These are phyloP conservation scores for Eristalinus aeneus DNA, from an alignment of 2,888 invertebrate genomes.

Conservation along the genomic window DNA sequence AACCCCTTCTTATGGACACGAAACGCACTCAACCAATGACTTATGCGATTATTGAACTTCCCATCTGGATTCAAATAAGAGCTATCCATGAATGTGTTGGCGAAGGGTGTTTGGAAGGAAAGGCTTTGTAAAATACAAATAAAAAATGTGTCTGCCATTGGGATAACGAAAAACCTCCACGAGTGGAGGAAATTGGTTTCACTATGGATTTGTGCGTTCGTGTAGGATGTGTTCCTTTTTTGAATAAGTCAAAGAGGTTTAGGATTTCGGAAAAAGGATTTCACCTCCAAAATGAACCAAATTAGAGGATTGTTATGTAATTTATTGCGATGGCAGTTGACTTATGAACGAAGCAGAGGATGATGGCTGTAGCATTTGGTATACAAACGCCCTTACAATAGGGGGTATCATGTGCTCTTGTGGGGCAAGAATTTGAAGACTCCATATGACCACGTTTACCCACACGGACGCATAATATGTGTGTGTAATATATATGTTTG, in stretches of 20 bases:
- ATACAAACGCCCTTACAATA: conserved; percentile 9
- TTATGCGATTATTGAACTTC: conserved; percentile 70
- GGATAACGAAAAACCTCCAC: conserved; percentile 56
- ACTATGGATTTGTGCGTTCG: background rate
- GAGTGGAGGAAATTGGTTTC: conserved; percentile 36
- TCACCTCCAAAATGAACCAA: conserved; percentile 68
- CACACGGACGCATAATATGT: background rate
- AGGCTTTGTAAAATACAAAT: conserved; percentile 49
- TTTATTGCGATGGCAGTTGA: conserved; percentile 67
- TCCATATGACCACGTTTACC: background rate
- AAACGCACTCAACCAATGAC: conserved; percentile 71
- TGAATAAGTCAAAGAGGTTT: conserved; percentile 67
- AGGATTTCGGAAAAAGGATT: conserved; percentile 58
- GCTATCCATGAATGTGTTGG: conserved; percentile 7
- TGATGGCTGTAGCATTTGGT: conserved; percentile 62
- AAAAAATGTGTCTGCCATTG: conserved; percentile 59
- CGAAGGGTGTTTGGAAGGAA: conserved; percentile 36
- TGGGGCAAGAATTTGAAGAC: background rate
- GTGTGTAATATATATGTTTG: too few relatives aligned
- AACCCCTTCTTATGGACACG: conserved; percentile 61
- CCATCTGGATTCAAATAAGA: conserved; percentile 58
- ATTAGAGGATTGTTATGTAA: conserved; percentile 70
- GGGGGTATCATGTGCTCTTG: background rate
- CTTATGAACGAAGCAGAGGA: conserved; percentile 66
- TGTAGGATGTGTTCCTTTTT: conserved; percentile 25